A percentile compares a stretch with the other conserved stretches of the same genome.
These are phyloP conservation scores for Formica exsecta DNA, from an alignment of 1,140 invertebrate genomes.

Conservation along the genomic window DNA sequence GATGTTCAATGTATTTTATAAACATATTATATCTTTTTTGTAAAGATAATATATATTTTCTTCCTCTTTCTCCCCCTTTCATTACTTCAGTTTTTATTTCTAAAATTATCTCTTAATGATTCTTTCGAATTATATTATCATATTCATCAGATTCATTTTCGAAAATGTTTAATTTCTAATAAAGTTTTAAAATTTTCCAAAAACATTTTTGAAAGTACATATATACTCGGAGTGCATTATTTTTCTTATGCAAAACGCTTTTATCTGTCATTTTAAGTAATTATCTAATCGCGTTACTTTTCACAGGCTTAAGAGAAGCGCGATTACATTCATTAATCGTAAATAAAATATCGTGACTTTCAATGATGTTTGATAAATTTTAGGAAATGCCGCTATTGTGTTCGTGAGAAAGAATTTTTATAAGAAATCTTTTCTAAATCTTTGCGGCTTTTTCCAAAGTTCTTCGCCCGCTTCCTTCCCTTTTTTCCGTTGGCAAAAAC, in stretches of 20 bases:
- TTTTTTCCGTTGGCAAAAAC: neutral
- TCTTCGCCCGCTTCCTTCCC: neutral
- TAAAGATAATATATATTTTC: conserved; percentile 5
- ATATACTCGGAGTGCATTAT: neutral
- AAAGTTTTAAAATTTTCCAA: neutral
- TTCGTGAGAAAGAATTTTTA: neutral
- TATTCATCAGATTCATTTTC: neutral
- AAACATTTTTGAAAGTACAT: neutral
- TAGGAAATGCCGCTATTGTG: neutral
- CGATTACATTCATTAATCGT: neutral
- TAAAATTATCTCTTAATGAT: neutral
- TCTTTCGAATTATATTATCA: neutral
- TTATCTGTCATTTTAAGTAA: neutral
- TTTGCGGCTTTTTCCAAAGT: neutral
- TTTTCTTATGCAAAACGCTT: neutral
- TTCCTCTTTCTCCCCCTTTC: too few species aligned
- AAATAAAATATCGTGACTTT: neutral
- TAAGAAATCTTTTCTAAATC: neutral
- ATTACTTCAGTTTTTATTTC: neutral
- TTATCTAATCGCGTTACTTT: conserved; percentile 13
- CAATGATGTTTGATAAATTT: neutral
- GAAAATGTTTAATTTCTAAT: neutral
- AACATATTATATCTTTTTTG: neutral
- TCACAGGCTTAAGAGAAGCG: neutral
- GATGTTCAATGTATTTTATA: too few species aligned